phyloP scores from a whole-genome alignment of 2,888 invertebrate genomes.

The Falcaria lacertinaria region DNA sequence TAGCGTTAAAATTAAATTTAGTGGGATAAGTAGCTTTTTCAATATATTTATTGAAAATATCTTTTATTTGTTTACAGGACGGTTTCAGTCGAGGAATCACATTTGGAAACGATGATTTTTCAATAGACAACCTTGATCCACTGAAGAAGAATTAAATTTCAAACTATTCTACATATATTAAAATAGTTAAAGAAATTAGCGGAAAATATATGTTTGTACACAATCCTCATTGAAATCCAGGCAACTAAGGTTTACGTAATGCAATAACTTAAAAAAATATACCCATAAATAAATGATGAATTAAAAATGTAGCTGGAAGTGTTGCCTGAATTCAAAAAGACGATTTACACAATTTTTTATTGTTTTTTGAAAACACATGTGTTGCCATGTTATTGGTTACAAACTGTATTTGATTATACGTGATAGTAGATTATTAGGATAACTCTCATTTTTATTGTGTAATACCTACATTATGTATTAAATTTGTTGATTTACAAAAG shows the following conservation, averaged over 20 bases:
- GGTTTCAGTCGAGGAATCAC: slow-evolving; percentile 93
- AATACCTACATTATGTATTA: slow-evolving; percentile 25
- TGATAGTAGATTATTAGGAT: slow-evolving; percentile 51
- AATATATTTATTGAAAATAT: too few species aligned
- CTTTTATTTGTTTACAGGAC: slow-evolving; percentile 85
- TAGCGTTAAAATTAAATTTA: too few species aligned
- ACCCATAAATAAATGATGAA: slow-evolving; percentile 31
- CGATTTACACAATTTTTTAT: slow-evolving; percentile 17
- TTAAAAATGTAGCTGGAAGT: slow-evolving; percentile 35
- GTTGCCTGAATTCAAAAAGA: slow-evolving; percentile 54
- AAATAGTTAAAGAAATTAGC: slow-evolving; percentile 11
- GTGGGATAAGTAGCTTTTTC: too few species aligned
- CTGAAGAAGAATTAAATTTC: slow-evolving; percentile 84
- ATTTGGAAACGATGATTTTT: slow-evolving; percentile 96
- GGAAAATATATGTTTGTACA: neutral
- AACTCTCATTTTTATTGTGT: slow-evolving; percentile 22
- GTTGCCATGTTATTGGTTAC: slow-evolving; percentile 74
- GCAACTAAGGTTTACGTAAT: slow-evolving; percentile 5
- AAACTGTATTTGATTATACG: slow-evolving; percentile 46
- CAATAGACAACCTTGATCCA: slow-evolving; percentile 95
- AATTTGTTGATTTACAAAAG: slow-evolving; percentile 44
- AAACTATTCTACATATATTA: slow-evolving; percentile 15
- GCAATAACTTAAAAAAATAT: slow-evolving; percentile 8
- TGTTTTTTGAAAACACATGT: slow-evolving; percentile 34
- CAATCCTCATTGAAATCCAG: slow-evolving; percentile 5